Percentiles rank a stretch among this genome's conserved stretches.
Evolutionary conservation across 2,797 vertebrate genomes (phyloP).

Genomic region (Gallinago nigripennis): DNA sequence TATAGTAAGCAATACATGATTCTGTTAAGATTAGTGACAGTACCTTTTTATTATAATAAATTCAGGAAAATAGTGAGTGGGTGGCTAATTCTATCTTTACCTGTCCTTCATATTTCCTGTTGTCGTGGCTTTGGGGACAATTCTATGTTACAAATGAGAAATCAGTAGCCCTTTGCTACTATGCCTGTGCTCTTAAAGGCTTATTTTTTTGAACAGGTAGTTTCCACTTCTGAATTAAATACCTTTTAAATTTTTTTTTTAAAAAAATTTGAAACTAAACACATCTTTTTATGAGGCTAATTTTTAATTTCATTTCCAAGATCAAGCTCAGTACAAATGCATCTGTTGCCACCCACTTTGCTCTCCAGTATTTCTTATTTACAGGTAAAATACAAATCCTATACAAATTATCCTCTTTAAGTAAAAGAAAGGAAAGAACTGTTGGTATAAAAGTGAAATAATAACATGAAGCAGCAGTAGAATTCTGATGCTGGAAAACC

Average conservation of each 20-base stretch:
- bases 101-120: not conserved
- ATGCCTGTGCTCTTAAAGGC: not conserved
- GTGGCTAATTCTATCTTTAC: not conserved
- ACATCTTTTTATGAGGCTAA: not conserved
- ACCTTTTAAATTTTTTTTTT: not conserved
- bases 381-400: not conserved
- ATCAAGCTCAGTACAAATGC: not conserved
- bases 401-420: not conserved
- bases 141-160: not conserved
- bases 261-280: not conserved
- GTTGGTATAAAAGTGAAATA: not conserved
- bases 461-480: not conserved
- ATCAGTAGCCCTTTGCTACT: not conserved
- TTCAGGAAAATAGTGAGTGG: not conserved
- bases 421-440: not conserved
- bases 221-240: not conserved
- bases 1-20: constrained; percentile 8
- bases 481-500: not conserved
- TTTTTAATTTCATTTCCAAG: not conserved
- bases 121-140: not conserved
- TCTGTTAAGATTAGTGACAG: not conserved
- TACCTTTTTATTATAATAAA: not conserved
- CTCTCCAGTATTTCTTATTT: not conserved
- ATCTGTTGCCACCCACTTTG: not conserved
- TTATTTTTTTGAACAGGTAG: not conserved